Conservation (phyloP, 2,113 vertebrate species). For the Microcebus griseorufus region DNA sequence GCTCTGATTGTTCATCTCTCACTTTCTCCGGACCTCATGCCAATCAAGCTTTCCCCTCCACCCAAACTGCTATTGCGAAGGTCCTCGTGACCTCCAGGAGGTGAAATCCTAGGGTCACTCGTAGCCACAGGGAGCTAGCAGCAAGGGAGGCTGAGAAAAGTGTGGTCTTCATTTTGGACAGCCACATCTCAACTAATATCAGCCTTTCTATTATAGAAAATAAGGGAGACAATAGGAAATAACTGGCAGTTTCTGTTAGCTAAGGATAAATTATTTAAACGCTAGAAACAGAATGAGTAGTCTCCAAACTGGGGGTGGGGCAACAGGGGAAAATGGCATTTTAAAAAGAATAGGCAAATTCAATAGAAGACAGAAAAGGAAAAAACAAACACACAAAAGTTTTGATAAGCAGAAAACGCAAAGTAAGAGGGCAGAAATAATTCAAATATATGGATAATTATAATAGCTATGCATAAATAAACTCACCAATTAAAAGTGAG, state of each 20-base stretch:
- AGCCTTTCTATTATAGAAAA: not conserved
- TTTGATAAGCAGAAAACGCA: not conserved
- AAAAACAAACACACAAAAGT: not conserved
- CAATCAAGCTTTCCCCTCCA: not conserved
- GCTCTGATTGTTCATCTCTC: not conserved
- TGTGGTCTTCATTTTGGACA: not conserved
- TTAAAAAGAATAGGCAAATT: not conserved
- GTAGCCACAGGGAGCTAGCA: not conserved
- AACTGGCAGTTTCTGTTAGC: not conserved
- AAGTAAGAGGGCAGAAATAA: not conserved
- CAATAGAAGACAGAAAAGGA: not conserved
- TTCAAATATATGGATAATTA: not conserved
- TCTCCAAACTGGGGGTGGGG: not conserved
- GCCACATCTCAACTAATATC: not conserved
- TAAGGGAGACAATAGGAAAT: not conserved
- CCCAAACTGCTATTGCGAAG: not conserved
- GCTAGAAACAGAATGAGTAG: not conserved
- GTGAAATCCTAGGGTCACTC: not conserved
- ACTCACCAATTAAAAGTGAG: not conserved
- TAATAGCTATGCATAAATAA: not conserved
- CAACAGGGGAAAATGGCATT: not conserved
- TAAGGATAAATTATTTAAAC: not conserved
- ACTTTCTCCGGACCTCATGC: not conserved
- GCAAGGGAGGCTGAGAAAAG: not conserved
- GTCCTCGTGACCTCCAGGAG: not conserved